Evolutionary conservation across 2,797 vertebrate species (phyloP), one percentile per base, ranked within the genome.

Genomic region (Sebastolobus altivelis): DNA sequence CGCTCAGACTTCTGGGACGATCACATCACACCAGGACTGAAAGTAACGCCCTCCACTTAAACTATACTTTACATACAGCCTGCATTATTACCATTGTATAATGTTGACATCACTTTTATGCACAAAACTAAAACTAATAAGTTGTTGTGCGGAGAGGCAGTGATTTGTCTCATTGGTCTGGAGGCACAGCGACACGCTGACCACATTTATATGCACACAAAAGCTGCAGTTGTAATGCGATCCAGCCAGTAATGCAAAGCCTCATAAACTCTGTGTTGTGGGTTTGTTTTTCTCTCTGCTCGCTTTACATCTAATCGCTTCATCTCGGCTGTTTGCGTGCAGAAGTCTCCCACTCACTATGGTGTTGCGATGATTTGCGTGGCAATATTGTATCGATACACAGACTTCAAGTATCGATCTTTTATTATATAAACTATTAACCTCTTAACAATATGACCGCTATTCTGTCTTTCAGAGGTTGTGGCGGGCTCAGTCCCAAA

Each of bases 11-110:
- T 38, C 56, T 56, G 59, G 59, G 67, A 65, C 69, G 62, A 78
- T 81, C 72, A 61, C 43, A 49, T 79, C 75, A 66, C 59, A 46
- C 27, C 63, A 31, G 20, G 31, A 25, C 40, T 58, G 18, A 81
- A 37, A 75, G 67, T 0, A 29, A 54, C 62, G n/a, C 62, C 55
- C 60, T 46, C 72, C 46, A n/a, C 52, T 58, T 37, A 29, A 31
- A 77, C 13, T 9, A 33, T 12, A 20, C 22, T 43, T 31, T 16
- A 18, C 65, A 13, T 31, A 8, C 65, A 31, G 25, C 25, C 18
- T 12, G 3, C 16, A 20, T 54, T 54, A 20, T 43, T 3, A 4
- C 40, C 20, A 12, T 49, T 49, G 38, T 46, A 29, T 6, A 49
- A 49, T 49, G 65, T 31, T 49, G 29, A 29, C 27, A 49, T 20